Conservation (phyloP, 2,113 vertebrate genomes). For the Orthonyx spaldingii region DNA sequence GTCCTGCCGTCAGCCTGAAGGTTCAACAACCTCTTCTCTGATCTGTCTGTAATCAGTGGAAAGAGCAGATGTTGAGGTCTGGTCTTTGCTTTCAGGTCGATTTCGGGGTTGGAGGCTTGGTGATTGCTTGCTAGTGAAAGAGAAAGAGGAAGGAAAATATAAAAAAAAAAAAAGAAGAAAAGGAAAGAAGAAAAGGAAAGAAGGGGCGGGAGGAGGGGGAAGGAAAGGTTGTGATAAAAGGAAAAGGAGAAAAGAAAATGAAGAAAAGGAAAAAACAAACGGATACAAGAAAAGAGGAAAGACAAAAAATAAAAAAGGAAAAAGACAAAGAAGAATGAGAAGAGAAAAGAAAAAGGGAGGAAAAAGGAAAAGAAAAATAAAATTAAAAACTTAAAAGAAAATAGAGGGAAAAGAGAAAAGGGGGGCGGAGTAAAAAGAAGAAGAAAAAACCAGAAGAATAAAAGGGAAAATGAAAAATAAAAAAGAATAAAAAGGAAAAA, state of each 20-base stretch:
- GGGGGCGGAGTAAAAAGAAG: accelerated
- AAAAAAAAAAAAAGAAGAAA: too few species aligned
- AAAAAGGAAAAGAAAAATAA: accelerated
- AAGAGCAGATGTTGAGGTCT: not conserved
- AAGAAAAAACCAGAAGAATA: too few species aligned
- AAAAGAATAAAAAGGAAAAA: not conserved
- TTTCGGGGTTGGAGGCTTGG: not conserved
- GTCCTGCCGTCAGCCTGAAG: not conserved
- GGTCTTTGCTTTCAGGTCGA: not conserved
- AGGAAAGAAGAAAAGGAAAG: accelerated
- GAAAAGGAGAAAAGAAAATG: accelerated
- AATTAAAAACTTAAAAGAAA: accelerated
- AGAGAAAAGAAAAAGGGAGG: not conserved
- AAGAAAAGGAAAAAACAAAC: accelerated
- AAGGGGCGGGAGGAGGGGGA: accelerated
- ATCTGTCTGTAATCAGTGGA: not conserved
- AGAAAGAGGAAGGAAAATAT: too few species aligned
- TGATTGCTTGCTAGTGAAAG: not conserved
- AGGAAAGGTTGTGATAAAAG: accelerated
- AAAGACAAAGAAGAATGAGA: too few species aligned
- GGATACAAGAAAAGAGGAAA: accelerated
- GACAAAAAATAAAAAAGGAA: accelerated
- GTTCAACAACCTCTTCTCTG: not conserved
- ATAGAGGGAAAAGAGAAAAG: too few species aligned
- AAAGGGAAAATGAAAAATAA: accelerated